Evolutionary conservation across 2,797 vertebrate genomes (phyloP), one percentile per base, ranked within the genome.

Genomic region (Eulemur mongoz): DNA sequence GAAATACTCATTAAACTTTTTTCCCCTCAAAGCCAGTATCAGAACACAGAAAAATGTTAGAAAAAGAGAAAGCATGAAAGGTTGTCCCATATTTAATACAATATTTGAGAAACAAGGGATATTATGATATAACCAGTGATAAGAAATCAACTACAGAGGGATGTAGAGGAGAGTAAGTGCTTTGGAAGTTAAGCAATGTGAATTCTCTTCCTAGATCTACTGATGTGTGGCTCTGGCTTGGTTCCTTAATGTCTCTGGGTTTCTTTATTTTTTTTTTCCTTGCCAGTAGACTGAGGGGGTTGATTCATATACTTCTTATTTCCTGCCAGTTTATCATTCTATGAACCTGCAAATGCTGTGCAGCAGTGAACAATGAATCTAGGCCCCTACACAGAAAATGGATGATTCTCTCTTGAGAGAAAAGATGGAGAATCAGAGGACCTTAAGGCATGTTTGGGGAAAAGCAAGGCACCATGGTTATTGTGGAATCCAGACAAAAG

Each of bases 1-100:
- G 69, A 98, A 97, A 95, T 96, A 97, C 59, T 95, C 52, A 38
- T 80, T 92, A 73, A 40, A 61, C 3, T 14, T 7, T 38, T 72
- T 69, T 83, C 57, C n/a, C 57, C 61, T 95, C 78, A 94, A 90
- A 88, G 18, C 18, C n/a, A 76, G 32, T 65, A 89, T 81, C 43
- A 76, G 93, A 40, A 76, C 67, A 93, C 2, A 72, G 12, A 70
- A 61, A 70, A 84, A 52, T 54, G 32, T 78, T 78, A 54, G 38
- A 57, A 20, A 50, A 22, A 59, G 3, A 35, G 2, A 87, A 40
- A 94, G 14, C 7, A 23, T 82, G 17, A 72, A 65, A 40, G 25
- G 52, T 40, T 10, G 0, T 15, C 4, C 10, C 48, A 43, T 83
- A 81, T 52, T 88, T 72, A 45, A 63, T 50, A 65, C 2, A 67